Conservation (phyloP, 2,888 invertebrate genomes). For the Parnassius glacialis region DNA sequence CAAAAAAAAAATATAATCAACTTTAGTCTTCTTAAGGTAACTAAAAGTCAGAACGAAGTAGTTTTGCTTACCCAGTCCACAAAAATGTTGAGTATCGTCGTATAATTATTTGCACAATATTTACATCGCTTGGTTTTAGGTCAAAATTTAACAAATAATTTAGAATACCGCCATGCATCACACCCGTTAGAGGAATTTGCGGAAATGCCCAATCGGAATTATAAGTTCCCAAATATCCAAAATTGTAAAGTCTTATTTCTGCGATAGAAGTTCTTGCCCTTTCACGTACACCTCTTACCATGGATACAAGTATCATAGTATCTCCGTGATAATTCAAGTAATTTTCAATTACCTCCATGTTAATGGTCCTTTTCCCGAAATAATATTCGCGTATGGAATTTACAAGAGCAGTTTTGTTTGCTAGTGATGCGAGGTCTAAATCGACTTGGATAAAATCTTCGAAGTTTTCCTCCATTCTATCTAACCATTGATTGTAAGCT, state of each 20-base stretch:
- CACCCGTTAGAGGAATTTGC: constrained; percentile 56
- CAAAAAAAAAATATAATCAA: neutral
- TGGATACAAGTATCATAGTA: constrained; percentile 52
- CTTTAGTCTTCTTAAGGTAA: neutral
- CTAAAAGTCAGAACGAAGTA: neutral
- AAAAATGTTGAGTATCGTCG: constrained; percentile 52
- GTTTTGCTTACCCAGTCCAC: constrained; percentile 52
- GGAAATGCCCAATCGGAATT: constrained; percentile 56
- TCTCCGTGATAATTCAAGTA: constrained; percentile 67
- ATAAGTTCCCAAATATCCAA: constrained; percentile 54
- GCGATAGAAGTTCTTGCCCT: constrained; percentile 50
- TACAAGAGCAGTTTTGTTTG: constrained; percentile 40
- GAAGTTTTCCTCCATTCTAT: constrained; percentile 59
- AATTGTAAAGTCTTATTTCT: constrained; percentile 56
- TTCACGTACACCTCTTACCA: constrained; percentile 54
- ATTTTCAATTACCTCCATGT: constrained; percentile 55
- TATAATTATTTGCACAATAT: constrained; percentile 43
- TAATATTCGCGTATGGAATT: constrained; percentile 52
- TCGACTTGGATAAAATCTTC: constrained; percentile 60
- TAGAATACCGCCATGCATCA: constrained; percentile 57
- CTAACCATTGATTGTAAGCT: constrained; percentile 45
- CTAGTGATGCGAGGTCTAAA: constrained; percentile 41
- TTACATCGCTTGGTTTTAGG: constrained; percentile 41
- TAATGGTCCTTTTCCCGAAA: constrained; percentile 47
- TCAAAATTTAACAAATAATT: constrained; percentile 62